A percentile compares a stretch with the other conserved stretches of the same genome.
Evolutionary conservation across 2,113 vertebrate genomes (phyloP).

Genomic region (Rutilus rutilus): DNA sequence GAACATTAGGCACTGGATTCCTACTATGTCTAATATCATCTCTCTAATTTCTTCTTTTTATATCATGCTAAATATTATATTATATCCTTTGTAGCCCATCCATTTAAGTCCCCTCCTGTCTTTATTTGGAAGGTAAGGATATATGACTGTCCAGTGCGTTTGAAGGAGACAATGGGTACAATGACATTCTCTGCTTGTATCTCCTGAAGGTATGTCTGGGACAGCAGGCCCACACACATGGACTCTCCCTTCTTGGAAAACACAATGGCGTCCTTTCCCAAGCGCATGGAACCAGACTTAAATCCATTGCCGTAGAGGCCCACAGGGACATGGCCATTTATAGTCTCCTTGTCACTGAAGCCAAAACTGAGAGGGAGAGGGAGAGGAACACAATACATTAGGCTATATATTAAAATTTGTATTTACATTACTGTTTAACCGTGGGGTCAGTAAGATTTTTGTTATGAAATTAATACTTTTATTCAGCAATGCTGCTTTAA

Average conservation of each 20-base stretch:
- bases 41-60: neutral
- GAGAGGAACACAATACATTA: constrained; percentile 32
- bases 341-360: constrained; percentile 90
- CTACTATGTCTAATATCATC: neutral
- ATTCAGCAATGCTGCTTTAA: neutral
- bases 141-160: constrained; percentile 54
- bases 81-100: neutral
- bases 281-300: constrained; percentile 97
- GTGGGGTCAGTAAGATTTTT: no score
- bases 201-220: constrained; percentile 86
- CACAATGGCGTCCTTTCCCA: constrained; percentile 91
- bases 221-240: constrained; percentile 90
- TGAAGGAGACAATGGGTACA: constrained; percentile 84
- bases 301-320: constrained; percentile 97
- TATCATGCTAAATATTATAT: neutral
- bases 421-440: no score
- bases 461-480: neutral
- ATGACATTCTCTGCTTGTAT: constrained; percentile 84
- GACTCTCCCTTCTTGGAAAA: constrained; percentile 85
- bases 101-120: neutral
- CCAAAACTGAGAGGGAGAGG: constrained; percentile 82
- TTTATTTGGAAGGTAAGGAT: constrained; percentile 41
- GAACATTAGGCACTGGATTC: neutral
- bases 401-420: neutral
- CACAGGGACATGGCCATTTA: constrained; percentile 84